Evolutionary conservation across 2,113 vertebrate species (phyloP).

Genomic region (Aphelocoma coerulescens): DNA sequence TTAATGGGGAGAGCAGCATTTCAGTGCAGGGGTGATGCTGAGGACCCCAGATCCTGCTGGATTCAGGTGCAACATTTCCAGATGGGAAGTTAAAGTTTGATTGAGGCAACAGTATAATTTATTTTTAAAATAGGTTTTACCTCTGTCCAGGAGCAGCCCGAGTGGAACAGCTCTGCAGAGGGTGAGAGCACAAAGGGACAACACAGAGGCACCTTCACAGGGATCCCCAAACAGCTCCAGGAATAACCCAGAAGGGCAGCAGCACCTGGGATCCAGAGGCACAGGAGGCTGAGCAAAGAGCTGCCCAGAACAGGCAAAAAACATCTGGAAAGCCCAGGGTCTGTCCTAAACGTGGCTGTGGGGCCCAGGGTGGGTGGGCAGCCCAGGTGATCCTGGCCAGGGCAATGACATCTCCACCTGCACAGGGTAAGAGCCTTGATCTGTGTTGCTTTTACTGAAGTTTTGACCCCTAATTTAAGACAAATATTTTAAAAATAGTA

Average conservation of each 20-base stretch:
- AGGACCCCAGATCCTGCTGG: background rate
- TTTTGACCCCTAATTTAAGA: background rate
- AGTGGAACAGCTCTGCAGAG: background rate
- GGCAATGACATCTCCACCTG: background rate
- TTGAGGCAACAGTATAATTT: background rate
- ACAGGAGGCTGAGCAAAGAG: fast-evolving
- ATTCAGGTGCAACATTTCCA: background rate
- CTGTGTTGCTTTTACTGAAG: background rate
- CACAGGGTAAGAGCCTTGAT: background rate
- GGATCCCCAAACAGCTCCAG: background rate
- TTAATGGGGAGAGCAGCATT: slow-evolving; percentile 22
- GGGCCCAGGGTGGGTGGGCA: background rate
- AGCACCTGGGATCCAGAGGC: fast-evolving
- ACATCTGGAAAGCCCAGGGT: fast-evolving
- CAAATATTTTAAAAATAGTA: background rate
- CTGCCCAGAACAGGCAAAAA: no score
- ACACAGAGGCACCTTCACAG: fast-evolving
- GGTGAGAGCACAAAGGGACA: no score
- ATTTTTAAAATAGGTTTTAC: background rate
- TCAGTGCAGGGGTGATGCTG: background rate
- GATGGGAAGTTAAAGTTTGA: background rate
- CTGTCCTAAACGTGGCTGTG: background rate
- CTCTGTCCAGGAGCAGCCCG: fast-evolving
- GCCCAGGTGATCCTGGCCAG: background rate
- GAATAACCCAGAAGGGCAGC: no score